These are phyloP conservation scores for Lissonota sp. DNA, from an alignment of 2,888 invertebrate species.

Conservation along the genomic window DNA sequence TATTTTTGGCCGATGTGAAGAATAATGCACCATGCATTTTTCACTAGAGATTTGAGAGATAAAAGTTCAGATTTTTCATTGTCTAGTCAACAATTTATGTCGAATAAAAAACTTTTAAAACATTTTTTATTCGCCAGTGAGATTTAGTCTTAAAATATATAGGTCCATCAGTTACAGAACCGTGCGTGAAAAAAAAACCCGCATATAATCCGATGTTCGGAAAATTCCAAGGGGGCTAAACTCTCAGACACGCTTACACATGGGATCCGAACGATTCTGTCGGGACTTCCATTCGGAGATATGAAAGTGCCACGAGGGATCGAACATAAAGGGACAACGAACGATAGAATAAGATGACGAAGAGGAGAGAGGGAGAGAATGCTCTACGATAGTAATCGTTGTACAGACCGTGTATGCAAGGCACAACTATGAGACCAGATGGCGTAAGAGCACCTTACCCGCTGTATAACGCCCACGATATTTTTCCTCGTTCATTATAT, in stretches of 20 bases:
- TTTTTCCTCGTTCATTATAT: constrained; percentile 36
- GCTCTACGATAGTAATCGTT: constrained; percentile 52
- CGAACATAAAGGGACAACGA: constrained; percentile 46
- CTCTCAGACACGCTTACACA: constrained; percentile 48
- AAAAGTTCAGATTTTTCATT: too few species aligned
- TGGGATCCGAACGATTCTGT: constrained; percentile 36
- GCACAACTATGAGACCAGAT: constrained; percentile 49
- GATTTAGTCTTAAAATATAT: too few species aligned
- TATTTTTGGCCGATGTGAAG: too few species aligned
- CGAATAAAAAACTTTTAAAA: too few species aligned
- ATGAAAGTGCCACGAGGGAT: constrained; percentile 60
- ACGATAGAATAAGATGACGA: constrained; percentile 38
- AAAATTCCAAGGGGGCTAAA: constrained; percentile 44
- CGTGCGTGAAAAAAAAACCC: constrained; percentile 44
- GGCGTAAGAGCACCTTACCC: constrained; percentile 58
- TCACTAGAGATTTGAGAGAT: too few species aligned
- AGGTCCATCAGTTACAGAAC: constrained; percentile 35
- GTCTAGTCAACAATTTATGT: too few species aligned
- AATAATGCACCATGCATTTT: too few species aligned
- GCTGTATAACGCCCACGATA: constrained; percentile 50
- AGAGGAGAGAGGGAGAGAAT: background rate
- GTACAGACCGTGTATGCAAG: constrained; percentile 33
- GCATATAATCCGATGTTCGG: constrained; percentile 55
- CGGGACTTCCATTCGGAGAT: constrained; percentile 43
- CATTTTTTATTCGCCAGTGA: too few species aligned